phyloP scores from a whole-genome alignment of 2,797 vertebrate genomes.

The Sebastolobus altivelis region DNA sequence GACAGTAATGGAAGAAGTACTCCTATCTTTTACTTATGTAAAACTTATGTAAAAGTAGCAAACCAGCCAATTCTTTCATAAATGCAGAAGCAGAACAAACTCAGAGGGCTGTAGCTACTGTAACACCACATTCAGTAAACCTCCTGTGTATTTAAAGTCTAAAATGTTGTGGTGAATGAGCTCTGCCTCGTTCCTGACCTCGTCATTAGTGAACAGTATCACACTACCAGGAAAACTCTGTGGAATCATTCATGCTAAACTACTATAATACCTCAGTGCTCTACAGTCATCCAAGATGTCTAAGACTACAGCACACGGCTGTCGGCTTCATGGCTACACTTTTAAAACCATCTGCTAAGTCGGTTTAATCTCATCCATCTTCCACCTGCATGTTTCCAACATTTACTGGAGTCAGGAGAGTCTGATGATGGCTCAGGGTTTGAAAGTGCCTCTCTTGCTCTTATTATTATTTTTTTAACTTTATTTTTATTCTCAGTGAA shows the following conservation, averaged over 20 bases:
- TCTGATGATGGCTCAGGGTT: slow-evolving; percentile 4
- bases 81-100: slow-evolving; percentile 13
- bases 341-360: slow-evolving; percentile 43
- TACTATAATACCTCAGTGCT: neutral
- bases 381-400: slow-evolving; percentile 44
- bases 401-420: slow-evolving; percentile 1
- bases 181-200: slow-evolving; percentile 18
- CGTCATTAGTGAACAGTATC: slow-evolving; percentile 41
- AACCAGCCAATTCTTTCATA: neutral
- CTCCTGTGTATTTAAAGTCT: slow-evolving; percentile 21
- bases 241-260: slow-evolving; percentile 49
- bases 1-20: too few relatives aligned
- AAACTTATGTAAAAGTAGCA: too few relatives aligned
- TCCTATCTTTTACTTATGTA: too few relatives aligned
- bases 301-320: neutral
- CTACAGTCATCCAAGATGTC: slow-evolving; percentile 27
- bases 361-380: slow-evolving; percentile 23
- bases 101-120: neutral
- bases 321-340: slow-evolving; percentile 28
- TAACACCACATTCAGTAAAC: slow-evolving; percentile 33
- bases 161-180: slow-evolving; percentile 17
- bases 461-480: neutral
- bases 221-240: slow-evolving; percentile 50
- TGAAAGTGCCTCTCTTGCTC: neutral
- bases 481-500: neutral